phyloP scores from a whole-genome alignment of 2,113 vertebrate species.

The Petaurus breviceps region DNA sequence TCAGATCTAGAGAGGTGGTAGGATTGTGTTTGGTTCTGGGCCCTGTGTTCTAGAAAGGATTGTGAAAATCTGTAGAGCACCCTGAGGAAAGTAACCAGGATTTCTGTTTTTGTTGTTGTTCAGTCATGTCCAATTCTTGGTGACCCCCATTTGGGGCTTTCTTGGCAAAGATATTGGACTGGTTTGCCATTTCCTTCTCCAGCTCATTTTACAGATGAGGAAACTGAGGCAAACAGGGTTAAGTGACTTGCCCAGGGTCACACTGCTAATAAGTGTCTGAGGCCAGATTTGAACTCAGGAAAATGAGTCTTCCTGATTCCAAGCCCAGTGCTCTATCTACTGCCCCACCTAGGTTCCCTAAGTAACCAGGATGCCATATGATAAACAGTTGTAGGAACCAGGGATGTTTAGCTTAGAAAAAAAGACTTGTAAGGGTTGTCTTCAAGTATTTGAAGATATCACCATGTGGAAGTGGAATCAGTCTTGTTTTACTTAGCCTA shows the following conservation, averaged over 20 bases:
- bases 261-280: not conserved
- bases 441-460: not conserved
- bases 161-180: not conserved
- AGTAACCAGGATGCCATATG: not conserved
- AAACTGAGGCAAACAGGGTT: not conserved
- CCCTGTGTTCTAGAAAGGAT: not conserved
- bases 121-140: not conserved
- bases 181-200: not conserved
- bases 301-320: not conserved
- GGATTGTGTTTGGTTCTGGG: not conserved
- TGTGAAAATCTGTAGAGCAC: not conserved
- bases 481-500: not conserved
- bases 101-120: not conserved
- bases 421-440: not conserved
- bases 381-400: not conserved
- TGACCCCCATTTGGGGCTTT: not conserved
- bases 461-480: not conserved
- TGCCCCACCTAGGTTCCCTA: not conserved
- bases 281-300: not conserved
- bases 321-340: too few relatives aligned
- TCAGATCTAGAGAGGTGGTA: not conserved
- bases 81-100: not conserved
- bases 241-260: not conserved
- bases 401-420: not conserved
- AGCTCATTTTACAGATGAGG: not conserved